Conservation (phyloP, 2,888 invertebrate genomes). For the Drosophila tripunctata region DNA sequence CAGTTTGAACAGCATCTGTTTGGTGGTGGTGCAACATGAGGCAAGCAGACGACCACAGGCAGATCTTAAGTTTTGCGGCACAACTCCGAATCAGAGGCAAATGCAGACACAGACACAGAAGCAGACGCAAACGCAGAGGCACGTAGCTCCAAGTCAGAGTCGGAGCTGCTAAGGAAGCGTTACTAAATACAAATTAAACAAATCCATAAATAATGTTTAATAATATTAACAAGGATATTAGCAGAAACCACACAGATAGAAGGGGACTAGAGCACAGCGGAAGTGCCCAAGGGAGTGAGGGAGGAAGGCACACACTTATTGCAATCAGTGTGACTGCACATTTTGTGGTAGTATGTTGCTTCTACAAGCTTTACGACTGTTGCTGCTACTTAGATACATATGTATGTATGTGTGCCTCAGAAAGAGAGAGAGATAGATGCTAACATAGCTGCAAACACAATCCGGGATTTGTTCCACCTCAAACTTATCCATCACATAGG, state of each 20-base stretch:
- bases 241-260: constrained; percentile 58
- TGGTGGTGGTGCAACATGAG: constrained; percentile 42
- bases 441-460: constrained; percentile 38
- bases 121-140: constrained; percentile 9
- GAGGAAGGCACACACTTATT: constrained; percentile 44
- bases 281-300: background rate
- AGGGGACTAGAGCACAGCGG: background rate
- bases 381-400: constrained; percentile 6
- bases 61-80: constrained; percentile 68
- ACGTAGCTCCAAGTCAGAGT: constrained; percentile 31
- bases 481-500: constrained; percentile 13
- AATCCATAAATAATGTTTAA: constrained; percentile 84
- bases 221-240: constrained; percentile 84
- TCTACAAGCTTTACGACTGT: constrained; percentile 30
- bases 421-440: too few relatives aligned
- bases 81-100: constrained; percentile 27
- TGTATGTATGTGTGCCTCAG: constrained; percentile 1
- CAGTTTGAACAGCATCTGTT: constrained; percentile 40
- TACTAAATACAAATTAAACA: constrained; percentile 84
- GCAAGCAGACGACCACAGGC: constrained; percentile 63
- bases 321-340: constrained; percentile 67
- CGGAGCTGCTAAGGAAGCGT: constrained; percentile 55
- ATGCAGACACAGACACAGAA: background rate
- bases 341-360: constrained; percentile 40
- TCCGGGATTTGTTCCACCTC: constrained; percentile 8